phyloP scores from a whole-genome alignment of 2,888 invertebrate species.

The Physocephala rufipes region DNA sequence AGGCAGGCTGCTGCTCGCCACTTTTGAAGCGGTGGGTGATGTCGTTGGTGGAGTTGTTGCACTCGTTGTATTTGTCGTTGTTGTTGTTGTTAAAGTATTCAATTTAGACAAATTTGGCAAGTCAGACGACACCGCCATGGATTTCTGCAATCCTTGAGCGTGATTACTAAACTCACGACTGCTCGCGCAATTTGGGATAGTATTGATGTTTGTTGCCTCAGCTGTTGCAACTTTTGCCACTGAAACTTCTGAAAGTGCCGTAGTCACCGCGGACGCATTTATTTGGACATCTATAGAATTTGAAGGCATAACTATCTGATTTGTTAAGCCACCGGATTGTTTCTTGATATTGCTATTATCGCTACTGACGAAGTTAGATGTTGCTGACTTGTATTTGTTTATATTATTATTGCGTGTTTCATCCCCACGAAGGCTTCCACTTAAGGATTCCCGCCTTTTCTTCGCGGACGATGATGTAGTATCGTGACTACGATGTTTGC shows the following conservation, averaged over 20 bases:
- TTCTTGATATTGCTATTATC: not conserved
- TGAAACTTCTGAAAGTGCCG: not conserved
- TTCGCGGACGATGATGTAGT: slow-evolving; percentile 37
- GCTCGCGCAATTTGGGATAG: slow-evolving; percentile 40
- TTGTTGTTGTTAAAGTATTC: slow-evolving; percentile 16
- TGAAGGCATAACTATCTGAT: no score
- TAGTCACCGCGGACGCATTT: not conserved
- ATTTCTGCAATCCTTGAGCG: slow-evolving; percentile 27
- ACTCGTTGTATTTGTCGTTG: no score
- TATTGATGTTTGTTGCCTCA: slow-evolving; percentile 44
- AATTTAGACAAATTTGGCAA: not conserved
- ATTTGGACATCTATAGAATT: not conserved
- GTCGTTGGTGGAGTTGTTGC: slow-evolving; percentile 47
- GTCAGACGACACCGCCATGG: slow-evolving; percentile 52
- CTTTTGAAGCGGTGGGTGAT: slow-evolving; percentile 43
- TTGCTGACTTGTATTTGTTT: slow-evolving; percentile 37
- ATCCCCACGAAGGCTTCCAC: slow-evolving; percentile 20
- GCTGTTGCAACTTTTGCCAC: slow-evolving; percentile 44
- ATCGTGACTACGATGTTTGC: slow-evolving; percentile 38
- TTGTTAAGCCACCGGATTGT: not conserved
- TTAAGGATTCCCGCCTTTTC: slow-evolving; percentile 37
- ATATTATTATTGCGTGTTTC: slow-evolving; percentile 40
- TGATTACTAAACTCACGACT: not conserved
- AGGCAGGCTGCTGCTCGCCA: slow-evolving; percentile 53
- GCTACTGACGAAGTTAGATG: not conserved